A percentile compares a stretch with the other conserved stretches of the same genome.
Conservation (phyloP, 2,888 invertebrate genomes). For the Uropetala carovei region DNA sequence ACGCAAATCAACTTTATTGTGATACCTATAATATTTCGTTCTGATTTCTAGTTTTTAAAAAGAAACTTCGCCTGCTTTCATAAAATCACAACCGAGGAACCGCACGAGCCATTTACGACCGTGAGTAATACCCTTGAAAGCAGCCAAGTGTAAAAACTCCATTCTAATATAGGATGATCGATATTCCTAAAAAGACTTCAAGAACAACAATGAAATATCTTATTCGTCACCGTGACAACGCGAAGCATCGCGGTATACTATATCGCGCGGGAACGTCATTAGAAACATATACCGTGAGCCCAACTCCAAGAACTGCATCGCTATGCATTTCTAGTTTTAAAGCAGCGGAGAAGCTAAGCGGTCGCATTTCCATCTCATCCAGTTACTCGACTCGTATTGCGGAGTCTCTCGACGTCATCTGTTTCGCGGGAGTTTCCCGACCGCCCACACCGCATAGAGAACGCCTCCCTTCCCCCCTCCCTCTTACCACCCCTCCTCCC, state of each 20-base stretch:
- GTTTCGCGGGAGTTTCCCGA: constrained; percentile 38
- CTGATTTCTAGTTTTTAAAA: too few relatives aligned
- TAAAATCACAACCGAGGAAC: too few relatives aligned
- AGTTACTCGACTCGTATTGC: not conserved
- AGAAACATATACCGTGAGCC: not conserved
- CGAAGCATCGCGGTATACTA: not conserved
- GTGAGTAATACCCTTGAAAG: too few relatives aligned
- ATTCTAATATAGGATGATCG: too few relatives aligned
- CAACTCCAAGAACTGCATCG: not conserved
- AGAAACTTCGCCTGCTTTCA: too few relatives aligned
- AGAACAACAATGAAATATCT: not conserved
- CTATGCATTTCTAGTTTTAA: not conserved
- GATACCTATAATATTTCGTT: too few relatives aligned
- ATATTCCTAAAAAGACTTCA: too few relatives aligned
- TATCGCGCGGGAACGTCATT: constrained; percentile 11
- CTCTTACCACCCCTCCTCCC: not conserved
- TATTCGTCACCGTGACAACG: not conserved
- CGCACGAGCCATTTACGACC: too few relatives aligned
- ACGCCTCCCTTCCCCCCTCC: not conserved
- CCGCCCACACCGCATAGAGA: not conserved
- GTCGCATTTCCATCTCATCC: not conserved
- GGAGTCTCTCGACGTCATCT: constrained; percentile 43
- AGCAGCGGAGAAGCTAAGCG: not conserved
- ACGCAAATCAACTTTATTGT: too few relatives aligned
- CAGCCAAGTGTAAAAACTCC: too few relatives aligned